Base-by-base conservation (phyloP, 2,113 vertebrate species). In the Notothenia rossii region DNA sequence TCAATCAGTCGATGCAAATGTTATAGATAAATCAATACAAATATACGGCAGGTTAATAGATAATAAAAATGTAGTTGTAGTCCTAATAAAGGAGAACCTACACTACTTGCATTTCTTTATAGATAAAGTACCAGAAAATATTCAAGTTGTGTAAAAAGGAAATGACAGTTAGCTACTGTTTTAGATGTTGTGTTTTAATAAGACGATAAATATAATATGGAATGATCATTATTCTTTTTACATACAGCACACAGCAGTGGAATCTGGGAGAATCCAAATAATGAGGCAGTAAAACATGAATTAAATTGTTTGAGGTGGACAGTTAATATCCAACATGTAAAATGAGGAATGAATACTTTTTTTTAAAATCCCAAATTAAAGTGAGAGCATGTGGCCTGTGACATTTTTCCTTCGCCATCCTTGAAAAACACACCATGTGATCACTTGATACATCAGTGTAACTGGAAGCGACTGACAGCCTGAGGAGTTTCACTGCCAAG, bases 361-460 rank as follows among this genome's bases (percentile, higher is more conserved):
- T 76, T 25, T 29, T 59, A n/a, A 76, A 65, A 51, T 51, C 10
- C 49, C 6, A 12, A 51, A 53, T 59, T 54, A 45, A 33, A 64
- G 46, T 77, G 29, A 76, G 70, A 83, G 50, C 73, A 69, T 76
- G 20, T 65, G 50, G 58, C 40, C 25, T 75, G 58, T 81, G 82
- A 70, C 63, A 75, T 83, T 92, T 91, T 90, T 72, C 75, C 71
- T 80, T 49, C 53, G 49, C 10, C 2, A 22, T 63, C 60, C 10
- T 75, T 72, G 65, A 25, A 69, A 85, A 67, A 69, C 11, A 46
- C 33, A 49, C 65, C 45, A 13, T 71, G 50, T 71, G 79, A 73
- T 79, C 80, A 90, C 86, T 86, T 86, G 92, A 94, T 93, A 88
- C 80, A 79, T 55, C 29, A 7, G 14, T 88, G 91, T 93, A 94